Evolutionary conservation across 2,797 vertebrate species (phyloP), one percentile per base, ranked within the genome.

Genomic region (Champsocephalus esox): DNA sequence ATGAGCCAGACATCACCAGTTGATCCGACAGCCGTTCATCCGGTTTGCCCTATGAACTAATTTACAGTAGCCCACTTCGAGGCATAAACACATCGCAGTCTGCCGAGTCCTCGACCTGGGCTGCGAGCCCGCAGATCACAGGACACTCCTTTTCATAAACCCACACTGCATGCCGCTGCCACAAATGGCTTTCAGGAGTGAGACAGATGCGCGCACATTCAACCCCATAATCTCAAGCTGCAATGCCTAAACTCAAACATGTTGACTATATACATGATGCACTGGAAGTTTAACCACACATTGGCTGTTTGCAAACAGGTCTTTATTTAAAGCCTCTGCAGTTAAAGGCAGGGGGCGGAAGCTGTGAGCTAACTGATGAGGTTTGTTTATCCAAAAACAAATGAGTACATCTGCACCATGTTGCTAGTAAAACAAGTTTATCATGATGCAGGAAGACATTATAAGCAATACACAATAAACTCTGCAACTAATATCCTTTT

Each of bases 271-370:
- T 24, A 92, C 83, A 93, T 21, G 0, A n/a, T 48, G 52, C 5
- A 24, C 70, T 71, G 75, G 45, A 66, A 71, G 75, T 84, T 80
- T 82, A 82, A 86, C 80, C 1, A n/a, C 64, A 77, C 77, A 86
- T 91, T 91, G 91, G 88, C 86, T 92, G 91, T 90, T 92, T 92
- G 85, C 70, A 81, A 91, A 92, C 89, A 90, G 69, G 84, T 87
- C 83, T 88, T 87, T 73, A 86, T 82, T 84, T 80, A 78, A 90
- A 90, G 57, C 62, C 75, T 72, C 49, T 63, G 68, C 80, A 65
- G 77, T 74, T 79, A 75, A 70, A 56, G 38, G 69, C 56, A 52
- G 66, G 67, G 67, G 80, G 24, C 13, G 82, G 81, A 85, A 75
- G 72, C 83, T 63, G 56, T 66, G 70, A 83, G 70, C 61, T 79